Conservation (phyloP, 2,113 vertebrate species). For the Cyrtonyx montezumae region DNA sequence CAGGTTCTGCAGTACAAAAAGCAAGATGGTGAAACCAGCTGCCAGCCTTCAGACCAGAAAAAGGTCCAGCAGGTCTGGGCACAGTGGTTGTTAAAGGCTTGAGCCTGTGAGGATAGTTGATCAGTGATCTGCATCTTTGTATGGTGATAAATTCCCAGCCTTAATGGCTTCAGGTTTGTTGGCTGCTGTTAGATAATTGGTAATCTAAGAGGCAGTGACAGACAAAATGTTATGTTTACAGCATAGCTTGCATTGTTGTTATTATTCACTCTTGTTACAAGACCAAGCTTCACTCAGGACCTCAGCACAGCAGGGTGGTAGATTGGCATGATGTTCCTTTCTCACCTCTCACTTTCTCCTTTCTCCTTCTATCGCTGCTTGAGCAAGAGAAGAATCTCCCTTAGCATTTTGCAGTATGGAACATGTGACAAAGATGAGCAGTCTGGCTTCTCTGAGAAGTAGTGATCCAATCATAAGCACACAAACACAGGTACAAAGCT, state of each 20-base stretch:
- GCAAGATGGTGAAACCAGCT: background rate
- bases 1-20: background rate
- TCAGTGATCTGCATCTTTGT: background rate
- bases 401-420: background rate
- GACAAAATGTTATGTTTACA: constrained; percentile 4
- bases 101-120: background rate
- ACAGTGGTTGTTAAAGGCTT: background rate
- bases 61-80: background rate
- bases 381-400: background rate
- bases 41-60: background rate
- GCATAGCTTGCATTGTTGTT: background rate
- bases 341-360: background rate
- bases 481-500: background rate
- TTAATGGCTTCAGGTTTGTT: background rate
- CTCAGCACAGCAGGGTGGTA: background rate
- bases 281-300: background rate
- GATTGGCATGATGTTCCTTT: background rate
- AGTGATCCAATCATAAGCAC: background rate
- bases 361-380: background rate
- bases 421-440: background rate
- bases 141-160: background rate
- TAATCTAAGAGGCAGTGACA: background rate
- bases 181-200: background rate
- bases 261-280: background rate
- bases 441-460: background rate